Base-by-base conservation (phyloP, 1,140 invertebrate genomes). In the Drosophila sp. region DNA sequence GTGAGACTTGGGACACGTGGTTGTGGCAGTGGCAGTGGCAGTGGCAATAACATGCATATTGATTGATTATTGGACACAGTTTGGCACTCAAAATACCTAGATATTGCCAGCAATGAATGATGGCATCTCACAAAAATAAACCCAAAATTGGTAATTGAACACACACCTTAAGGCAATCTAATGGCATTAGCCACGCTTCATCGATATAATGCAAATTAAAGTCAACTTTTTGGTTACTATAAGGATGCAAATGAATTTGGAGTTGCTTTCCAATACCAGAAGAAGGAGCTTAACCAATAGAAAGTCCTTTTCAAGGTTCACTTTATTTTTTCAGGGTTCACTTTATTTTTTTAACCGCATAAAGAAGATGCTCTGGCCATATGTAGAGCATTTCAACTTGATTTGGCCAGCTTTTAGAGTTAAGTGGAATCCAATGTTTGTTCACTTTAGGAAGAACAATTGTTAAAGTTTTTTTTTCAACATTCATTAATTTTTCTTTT, bases 51-150 rank as follows among this genome's bases (percentile, higher is more conserved):
- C 58, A 66, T 55, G 64, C 60, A 62, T 66, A 61, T 70, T 83
- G 83, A 83, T 87, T 87, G 83, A 87, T 87, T 87, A 87, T 77
- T 76, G 44, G 72, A 87, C 83, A 87, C 66, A 66, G 80, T 76
- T 87, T 71, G 60, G 61, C 83, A 86, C 83, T 86, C 71, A 41
- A 76, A 80, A 61, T 23, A 64, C 60, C 47, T 56, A n/a, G 61
- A 38, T 62, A 32, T 54, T 70, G 17, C 29, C 8, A 54, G 23
- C 73, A 65, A 33, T 72, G 75, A 85, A 77, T 86, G 79, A 85
- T 86, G 81, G 71, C 50, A 47, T 55, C 29, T 40, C 7, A 50
- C 10, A 50, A 55, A 66, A 64, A 66, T 47, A 54, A 30, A 32
- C 47, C 50, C 11, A 10, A 38, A 50, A 64, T 25, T 38, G 65